Percentiles rank a stretch among this genome's conserved stretches.
phyloP scores from a whole-genome alignment of 2,113 vertebrate genomes.

The Mesocricetus auratus region DNA sequence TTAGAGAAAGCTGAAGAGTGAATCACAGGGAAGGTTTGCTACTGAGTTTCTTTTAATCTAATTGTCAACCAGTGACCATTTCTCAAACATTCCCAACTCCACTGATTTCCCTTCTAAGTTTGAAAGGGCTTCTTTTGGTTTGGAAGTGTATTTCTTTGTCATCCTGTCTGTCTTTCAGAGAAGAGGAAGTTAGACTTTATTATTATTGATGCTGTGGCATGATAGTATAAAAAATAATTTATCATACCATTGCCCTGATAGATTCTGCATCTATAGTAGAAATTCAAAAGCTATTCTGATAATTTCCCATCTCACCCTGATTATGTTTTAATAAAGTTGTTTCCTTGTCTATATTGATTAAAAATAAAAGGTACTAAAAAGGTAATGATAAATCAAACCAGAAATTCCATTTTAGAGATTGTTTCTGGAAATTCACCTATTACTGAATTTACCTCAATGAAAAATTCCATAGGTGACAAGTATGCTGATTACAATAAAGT shows the following conservation, averaged over 20 bases:
- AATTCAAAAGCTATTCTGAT: slow-evolving; percentile 69
- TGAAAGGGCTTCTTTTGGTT: slow-evolving; percentile 33
- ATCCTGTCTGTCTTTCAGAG: slow-evolving; percentile 41
- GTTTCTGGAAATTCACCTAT: slow-evolving; percentile 62
- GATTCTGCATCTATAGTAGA: slow-evolving; percentile 68
- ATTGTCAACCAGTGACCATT: slow-evolving; percentile 40
- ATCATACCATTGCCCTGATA: slow-evolving; percentile 34
- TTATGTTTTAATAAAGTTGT: slow-evolving; percentile 48
- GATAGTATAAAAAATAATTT: slow-evolving; percentile 75
- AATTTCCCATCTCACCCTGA: slow-evolving; percentile 60
- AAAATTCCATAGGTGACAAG: slow-evolving; percentile 61
- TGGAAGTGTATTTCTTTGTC: slow-evolving; percentile 38
- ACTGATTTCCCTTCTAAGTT: neutral
- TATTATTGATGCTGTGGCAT: neutral
- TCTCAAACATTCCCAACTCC: slow-evolving; percentile 23
- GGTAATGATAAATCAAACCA: slow-evolving; percentile 55
- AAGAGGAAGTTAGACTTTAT: neutral
- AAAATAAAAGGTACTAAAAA: slow-evolving; percentile 60
- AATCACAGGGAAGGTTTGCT: slow-evolving; percentile 28
- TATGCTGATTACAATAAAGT: slow-evolving; percentile 58
- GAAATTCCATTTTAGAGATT: slow-evolving; percentile 44
- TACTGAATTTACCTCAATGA: slow-evolving; percentile 51
- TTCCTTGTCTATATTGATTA: slow-evolving; percentile 66
- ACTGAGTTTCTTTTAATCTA: slow-evolving; percentile 27
- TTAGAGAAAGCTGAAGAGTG: neutral